Conservation (phyloP, 2,888 invertebrate genomes). For the Eupithecia pulchellata region DNA sequence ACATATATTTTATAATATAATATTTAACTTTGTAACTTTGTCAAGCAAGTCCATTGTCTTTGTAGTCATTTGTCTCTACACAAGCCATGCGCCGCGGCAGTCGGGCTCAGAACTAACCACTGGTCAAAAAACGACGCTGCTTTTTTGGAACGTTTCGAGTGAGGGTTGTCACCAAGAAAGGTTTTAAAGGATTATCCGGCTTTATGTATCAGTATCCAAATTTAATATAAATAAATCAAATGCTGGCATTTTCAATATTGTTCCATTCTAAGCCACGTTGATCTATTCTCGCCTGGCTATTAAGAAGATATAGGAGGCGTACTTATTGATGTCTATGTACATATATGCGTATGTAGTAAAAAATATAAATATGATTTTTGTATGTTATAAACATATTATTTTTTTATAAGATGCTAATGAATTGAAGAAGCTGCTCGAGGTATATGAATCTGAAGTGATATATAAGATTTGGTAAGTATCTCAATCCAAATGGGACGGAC, state of each 20-base stretch:
- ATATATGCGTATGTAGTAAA: neutral
- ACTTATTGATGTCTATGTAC: neutral
- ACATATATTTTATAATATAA: too few species aligned
- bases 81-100: constrained; percentile 54
- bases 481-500: neutral
- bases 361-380: neutral
- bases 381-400: too few species aligned
- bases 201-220: neutral
- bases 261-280: too few species aligned
- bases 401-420: too few species aligned
- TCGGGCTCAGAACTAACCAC: constrained; percentile 32
- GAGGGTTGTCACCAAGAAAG: constrained; percentile 14
- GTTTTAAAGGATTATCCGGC: constrained; percentile 32
- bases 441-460: neutral
- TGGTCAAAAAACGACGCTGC: constrained; percentile 46
- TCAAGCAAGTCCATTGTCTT: constrained; percentile 50
- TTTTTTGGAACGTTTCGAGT: constrained; percentile 35
- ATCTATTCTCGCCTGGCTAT: too few species aligned
- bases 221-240: neutral
- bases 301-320: neutral
- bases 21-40: constrained; percentile 9
- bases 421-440: neutral
- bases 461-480: too few species aligned
- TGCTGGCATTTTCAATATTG: too few species aligned
- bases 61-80: constrained; percentile 44